Evolutionary conservation across 1,140 invertebrate genomes (phyloP), one percentile per base, ranked within the genome.

Genomic region (Spodoptera frugiperda): DNA sequence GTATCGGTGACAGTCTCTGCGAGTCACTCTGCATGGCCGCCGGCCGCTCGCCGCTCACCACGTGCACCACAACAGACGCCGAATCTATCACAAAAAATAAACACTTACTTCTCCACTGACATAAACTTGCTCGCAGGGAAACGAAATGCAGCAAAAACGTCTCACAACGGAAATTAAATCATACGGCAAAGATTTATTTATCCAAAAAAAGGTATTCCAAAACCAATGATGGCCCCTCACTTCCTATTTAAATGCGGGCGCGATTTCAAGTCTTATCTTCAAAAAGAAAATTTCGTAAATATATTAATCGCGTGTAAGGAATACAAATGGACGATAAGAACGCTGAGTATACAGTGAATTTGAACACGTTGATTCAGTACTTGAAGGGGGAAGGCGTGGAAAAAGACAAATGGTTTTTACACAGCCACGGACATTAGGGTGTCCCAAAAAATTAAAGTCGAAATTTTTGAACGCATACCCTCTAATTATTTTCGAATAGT

Each of bases 21-120:
- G 91, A 95, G 82, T 91, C 95, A 91, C 95, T 95, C 86, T 97
- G 96, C 96, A 97, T 97, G 53, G 96, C 96, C 11, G 96, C 96
- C 55, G 96, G 96, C 86, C 96, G 95, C 89, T 97, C 96, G 1
- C 96, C 96, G 78, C 95, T 96, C 79, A 96, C 94, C 74, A 96
- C 96, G 82, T 96, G 96, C 19, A 96, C 95, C 70, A 96, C 93
- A 75, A 96, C 95, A 51, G 95, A 96, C 57, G 95, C 96, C 25
- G 96, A 96, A 92, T 96, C 95, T 96, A 87, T 75, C 54, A 78
- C 80, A 78, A 65, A 87, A 83, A 84, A 76, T 21, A 19, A 71
- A 71, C 17, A 39, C 12, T 48, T 6, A 61, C 21, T 65, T 39
- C 8, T 39, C 33, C 9, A 39, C 6, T 75, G 10, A 53, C 8